phyloP scores from a whole-genome alignment of 92 coral and sea anemone species.

The Epizoanthus ramosus region DNA sequence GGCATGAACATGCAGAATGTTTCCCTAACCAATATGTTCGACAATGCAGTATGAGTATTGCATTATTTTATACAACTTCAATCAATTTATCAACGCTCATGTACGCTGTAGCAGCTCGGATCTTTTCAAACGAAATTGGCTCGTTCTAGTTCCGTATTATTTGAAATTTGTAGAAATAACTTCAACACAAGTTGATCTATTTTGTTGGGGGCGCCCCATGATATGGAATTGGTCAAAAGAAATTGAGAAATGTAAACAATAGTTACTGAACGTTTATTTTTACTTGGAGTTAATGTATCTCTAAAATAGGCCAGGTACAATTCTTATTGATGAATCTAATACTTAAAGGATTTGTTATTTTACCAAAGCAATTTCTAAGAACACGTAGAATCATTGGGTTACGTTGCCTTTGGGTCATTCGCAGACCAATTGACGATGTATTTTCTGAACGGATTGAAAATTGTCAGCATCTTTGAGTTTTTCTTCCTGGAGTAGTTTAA shows the following conservation, averaged over 20 bases:
- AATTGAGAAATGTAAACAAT: conserved; percentile 35
- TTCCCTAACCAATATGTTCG: background rate
- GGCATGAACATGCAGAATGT: background rate
- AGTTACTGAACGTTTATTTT: conserved; percentile 33
- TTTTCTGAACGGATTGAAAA: too few relatives aligned
- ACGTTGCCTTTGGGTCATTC: too few relatives aligned
- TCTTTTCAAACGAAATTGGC: background rate
- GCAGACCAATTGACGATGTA: too few relatives aligned
- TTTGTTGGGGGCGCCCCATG: background rate
- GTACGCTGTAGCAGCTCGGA: background rate
- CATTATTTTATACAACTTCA: conserved; percentile 7
- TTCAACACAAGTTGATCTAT: background rate
- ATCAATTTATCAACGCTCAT: conserved; percentile 2
- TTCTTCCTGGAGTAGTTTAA: too few relatives aligned
- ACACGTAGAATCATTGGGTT: background rate
- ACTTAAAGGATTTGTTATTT: conserved; percentile 19
- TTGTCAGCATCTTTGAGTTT: too few relatives aligned
- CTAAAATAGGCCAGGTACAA: conserved; percentile 20
- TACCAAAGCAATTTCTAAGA: background rate
- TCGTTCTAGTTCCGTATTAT: background rate
- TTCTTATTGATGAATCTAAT: conserved; percentile 17
- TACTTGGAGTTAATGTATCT: conserved; percentile 40
- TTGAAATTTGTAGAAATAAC: background rate
- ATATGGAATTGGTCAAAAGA: conserved; percentile 28
- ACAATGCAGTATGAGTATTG: background rate